Conservation (phyloP, 1,140 invertebrate genomes). For the Teleogryllus occipitalis region DNA sequence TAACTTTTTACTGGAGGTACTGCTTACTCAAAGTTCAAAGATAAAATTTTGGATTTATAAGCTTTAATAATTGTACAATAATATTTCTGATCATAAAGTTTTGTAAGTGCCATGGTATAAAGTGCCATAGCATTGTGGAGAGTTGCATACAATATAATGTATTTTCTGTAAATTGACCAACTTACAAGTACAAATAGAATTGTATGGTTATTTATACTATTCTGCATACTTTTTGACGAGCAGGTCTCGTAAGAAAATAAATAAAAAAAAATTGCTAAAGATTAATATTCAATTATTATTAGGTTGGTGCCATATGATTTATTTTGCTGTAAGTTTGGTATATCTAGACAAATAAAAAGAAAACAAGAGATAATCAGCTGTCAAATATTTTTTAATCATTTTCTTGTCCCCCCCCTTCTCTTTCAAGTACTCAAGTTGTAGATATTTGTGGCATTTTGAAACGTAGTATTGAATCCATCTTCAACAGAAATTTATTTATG, state of each 20-base stretch:
- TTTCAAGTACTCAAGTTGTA: too few species aligned
- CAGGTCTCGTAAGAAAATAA: too few species aligned
- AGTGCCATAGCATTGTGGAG: background rate
- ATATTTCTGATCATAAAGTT: background rate
- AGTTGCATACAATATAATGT: background rate
- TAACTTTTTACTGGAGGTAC: background rate
- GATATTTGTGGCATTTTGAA: too few species aligned
- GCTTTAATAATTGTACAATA: conserved; percentile 1
- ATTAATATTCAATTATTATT: background rate
- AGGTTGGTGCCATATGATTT: background rate
- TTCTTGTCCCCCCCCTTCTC: too few species aligned
- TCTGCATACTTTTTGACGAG: too few species aligned
- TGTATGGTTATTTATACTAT: too few species aligned
- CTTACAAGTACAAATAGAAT: background rate
- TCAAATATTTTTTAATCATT: too few species aligned
- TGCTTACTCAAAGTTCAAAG: background rate
- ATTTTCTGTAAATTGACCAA: background rate
- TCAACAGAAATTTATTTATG: too few species aligned
- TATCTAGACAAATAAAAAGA: too few species aligned
- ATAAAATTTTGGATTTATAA: background rate
- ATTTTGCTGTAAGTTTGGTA: background rate
- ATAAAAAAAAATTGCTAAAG: background rate
- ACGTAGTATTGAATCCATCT: too few species aligned
- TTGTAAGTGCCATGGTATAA: background rate
- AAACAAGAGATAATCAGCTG: too few species aligned